Base-by-base conservation (phyloP, 92 coral and sea anemone species). In the Siderastrea siderea region DNA sequence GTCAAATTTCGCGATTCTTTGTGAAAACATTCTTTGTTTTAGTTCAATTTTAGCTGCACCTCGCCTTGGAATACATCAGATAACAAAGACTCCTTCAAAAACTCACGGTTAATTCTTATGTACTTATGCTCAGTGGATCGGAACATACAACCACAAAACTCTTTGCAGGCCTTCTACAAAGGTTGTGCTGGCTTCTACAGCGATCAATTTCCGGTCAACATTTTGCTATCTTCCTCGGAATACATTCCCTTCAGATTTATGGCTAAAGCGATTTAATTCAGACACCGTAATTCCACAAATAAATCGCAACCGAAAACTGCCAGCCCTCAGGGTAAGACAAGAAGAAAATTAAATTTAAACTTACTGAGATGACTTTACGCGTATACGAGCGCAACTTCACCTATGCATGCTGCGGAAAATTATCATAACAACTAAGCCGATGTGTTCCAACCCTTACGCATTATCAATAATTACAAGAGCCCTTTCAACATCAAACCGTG, bases 171-270 rank as follows among this genome's bases (percentile, higher is more conserved):
- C 10, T 10, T 1, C 57, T 53, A 10, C 57, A 10, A 53, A 53
- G 5, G 57, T 53, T 53, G 57, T 10, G 10, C 1, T 66, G 47
- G 8, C 3, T 54, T 65, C 61, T 55, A 1, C 17, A 46, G 55
- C 45, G 10, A 7, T 57, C 69, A 16, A 68, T 81, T 82, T 82
- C 77, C 86, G 86, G 86, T 82, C 77, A 54, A 45, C 48, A 51
- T 65, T 55, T 61, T 47, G 3, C 57, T 68, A 59, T 5, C 47
- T 7, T 2, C 57, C 16, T 15, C 3, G 16, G 45, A 13, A 54
- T 1, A 80, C 47, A 59, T 70, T 68, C 12, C 19, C 45, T 69
- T 54, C 47, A n/a, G 5, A 6, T n/a, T 58, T 38, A 66, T 13
- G 6, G 74, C 10, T 15, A 38, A 14, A 48, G 6, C 11, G 9